phyloP scores from a whole-genome alignment of 2,888 invertebrate species.

The Hypomecis punctinalis region DNA sequence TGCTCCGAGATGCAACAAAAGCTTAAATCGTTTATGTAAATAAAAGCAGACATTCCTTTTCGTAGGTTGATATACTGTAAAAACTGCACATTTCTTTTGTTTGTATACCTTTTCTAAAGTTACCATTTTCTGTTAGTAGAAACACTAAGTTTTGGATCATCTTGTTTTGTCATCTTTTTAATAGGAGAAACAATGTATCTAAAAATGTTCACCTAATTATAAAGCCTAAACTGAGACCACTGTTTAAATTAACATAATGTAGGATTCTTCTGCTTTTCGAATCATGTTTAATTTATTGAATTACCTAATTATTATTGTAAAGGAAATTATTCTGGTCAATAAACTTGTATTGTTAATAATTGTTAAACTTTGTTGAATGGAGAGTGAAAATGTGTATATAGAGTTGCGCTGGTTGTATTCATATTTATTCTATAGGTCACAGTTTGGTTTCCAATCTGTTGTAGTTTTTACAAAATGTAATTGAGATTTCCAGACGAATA shows the following conservation, averaged over 20 bases:
- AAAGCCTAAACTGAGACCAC: too few relatives aligned
- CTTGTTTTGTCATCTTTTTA: conserved; percentile 35
- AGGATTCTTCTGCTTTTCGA: conserved; percentile 40
- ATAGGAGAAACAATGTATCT: conserved; percentile 42
- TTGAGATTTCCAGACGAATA: conserved; percentile 77
- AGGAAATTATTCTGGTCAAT: conserved; percentile 76
- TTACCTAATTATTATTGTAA: conserved; percentile 67
- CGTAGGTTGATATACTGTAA: conserved; percentile 68
- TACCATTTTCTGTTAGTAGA: conserved; percentile 65
- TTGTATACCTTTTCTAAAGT: conserved; percentile 64
- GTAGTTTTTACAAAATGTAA: conserved; percentile 76
- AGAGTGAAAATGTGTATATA: conserved; percentile 53
- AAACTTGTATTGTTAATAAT: conserved; percentile 62
- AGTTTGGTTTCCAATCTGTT: conserved; percentile 58
- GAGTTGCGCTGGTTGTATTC: conserved; percentile 54
- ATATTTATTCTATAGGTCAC: conserved; percentile 72
- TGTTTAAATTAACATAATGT: conserved; percentile 5
- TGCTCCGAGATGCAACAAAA: conserved; percentile 8
- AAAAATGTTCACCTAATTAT: neutral
- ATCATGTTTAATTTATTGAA: conserved; percentile 64
- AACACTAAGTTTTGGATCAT: conserved; percentile 27
- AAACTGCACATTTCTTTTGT: conserved; percentile 62
- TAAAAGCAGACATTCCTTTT: conserved; percentile 74
- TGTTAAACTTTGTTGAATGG: conserved; percentile 20
- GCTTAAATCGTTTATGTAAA: conserved; percentile 57